Conservation (phyloP, 2,797 vertebrate genomes). For the Crenuchus spilurus region DNA sequence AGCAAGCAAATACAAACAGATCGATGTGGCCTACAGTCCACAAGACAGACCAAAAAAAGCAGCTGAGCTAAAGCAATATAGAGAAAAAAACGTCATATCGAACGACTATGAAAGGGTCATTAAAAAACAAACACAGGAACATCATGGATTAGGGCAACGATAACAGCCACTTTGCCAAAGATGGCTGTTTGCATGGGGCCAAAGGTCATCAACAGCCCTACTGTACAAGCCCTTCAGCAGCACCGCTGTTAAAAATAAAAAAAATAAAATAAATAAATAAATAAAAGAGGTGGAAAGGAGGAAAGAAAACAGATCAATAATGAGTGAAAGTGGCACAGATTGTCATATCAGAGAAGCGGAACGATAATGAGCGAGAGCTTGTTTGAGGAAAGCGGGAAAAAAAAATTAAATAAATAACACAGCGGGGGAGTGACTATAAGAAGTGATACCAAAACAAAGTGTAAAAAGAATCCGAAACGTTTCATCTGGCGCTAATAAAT, state of each 20-base stretch:
- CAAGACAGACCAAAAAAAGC: conserved; percentile 42
- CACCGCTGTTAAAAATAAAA: conserved; percentile 25
- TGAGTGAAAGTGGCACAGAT: conserved; percentile 59
- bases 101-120: conserved; percentile 40
- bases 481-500: conserved; percentile 50
- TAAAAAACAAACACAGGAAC: conserved; percentile 61
- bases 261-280: conserved; percentile 32
- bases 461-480: conserved; percentile 41
- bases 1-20: conserved; percentile 71
- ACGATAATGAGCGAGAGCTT: conserved; percentile 50
- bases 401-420: conserved; percentile 19
- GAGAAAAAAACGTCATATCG: conserved; percentile 12
- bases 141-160: conserved; percentile 63
- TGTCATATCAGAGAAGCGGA: conserved; percentile 43
- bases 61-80: conserved; percentile 38
- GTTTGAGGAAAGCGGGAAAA: conserved; percentile 11
- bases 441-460: conserved; percentile 46
- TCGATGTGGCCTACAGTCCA: conserved; percentile 67
- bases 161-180: conserved; percentile 68
- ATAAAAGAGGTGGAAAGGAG: conserved; percentile 39
- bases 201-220: conserved; percentile 56
- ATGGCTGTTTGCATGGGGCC: conserved; percentile 63
- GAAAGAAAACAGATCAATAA: conserved; percentile 65
- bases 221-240: conserved; percentile 49
- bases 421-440: conserved; percentile 39